Evolutionary conservation across 2,888 invertebrate species (phyloP), one percentile per base, ranked within the genome.

Genomic region (Teleiodes luculella): DNA sequence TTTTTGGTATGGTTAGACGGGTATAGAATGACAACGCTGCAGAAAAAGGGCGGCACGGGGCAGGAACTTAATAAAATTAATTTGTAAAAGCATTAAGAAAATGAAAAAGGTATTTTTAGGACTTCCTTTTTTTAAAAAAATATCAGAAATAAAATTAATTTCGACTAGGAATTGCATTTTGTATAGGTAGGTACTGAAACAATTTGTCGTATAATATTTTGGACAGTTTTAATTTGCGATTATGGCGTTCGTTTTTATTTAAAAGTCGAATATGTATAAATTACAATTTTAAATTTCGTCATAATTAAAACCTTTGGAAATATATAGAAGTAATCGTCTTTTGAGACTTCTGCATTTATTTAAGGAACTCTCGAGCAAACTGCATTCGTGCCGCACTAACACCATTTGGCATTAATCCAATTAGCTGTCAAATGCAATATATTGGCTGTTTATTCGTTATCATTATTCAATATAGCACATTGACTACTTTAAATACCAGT

Each of bases 41-140:
- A 36, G 33, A 20, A 13, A 31, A 48, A 13, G 14, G 13, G 10
- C 30, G 11, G 10, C 14, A 31, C 14, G n/a, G 35, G 35, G 30
- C 28, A 8, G 35, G 35, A 48, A 33, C 18, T 36, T 49, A 37
- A 49, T 37, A 28, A 49, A 49, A 49, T 37, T 49, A 49, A 49
- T 49, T 37, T 37, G 37, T 49, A 24, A 49, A 28, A 37, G 49
- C 49, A 49, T 49, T 49, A 36, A 33, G 49, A 49, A 37, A 49
- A 49, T 49, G 49, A 37, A 37, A 37, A 48, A 18, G 13, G 16
- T 49, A 35, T 49, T 35, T 37, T 33, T 14, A 8, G 14, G 36
- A 1, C 37, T 24, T 28, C 36, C 20, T 28, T 37, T 49, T 49
- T 24, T 2, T 49, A 7, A 2, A 20, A n/a, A 7, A 36, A 36